Percentiles rank a stretch among this genome's conserved stretches.
Evolutionary conservation across 37 sponge, comb jelly and placozoan genomes (phyloP).

Genomic region (Oscarella lobularis): DNA sequence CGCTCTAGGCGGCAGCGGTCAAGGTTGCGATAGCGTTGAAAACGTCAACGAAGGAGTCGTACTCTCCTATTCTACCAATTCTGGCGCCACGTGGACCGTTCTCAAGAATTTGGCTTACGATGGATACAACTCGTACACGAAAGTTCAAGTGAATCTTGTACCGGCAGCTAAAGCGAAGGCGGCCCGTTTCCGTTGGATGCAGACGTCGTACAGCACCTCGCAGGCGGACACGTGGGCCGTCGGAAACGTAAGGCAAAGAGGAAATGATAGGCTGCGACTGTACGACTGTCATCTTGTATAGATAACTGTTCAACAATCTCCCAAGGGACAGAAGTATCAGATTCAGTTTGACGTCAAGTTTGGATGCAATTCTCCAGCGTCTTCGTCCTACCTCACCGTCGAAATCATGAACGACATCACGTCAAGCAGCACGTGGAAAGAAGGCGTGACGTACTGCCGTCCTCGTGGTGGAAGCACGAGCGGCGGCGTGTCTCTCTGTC

Average conservation of each 20-base stretch:
- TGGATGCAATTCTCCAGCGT: neutral
- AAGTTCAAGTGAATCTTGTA: neutral
- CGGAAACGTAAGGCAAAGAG: neutral
- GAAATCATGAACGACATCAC: too few species aligned
- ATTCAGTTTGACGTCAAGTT: neutral
- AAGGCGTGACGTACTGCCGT: too few species aligned
- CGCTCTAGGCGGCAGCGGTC: neutral
- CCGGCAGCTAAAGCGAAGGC: neutral
- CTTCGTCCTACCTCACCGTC: too few species aligned
- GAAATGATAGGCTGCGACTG: too few species aligned
- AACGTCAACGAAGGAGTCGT: neutral
- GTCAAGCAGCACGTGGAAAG: too few species aligned
- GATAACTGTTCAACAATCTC: too few species aligned
- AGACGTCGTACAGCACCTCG: neutral
- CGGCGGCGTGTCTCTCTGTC: neutral
- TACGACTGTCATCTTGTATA: too few species aligned
- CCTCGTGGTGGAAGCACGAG: neutral
- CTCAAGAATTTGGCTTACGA: neutral
- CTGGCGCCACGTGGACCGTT: neutral
- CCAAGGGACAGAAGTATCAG: too few species aligned
- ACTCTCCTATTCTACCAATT: neutral
- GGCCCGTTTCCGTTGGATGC: slow-evolving; percentile 8
- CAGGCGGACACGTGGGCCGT: neutral
- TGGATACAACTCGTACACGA: neutral
- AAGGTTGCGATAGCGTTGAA: neutral